Conservation (phyloP, 1,140 invertebrate species). For the Drosophila triauraria region DNA sequence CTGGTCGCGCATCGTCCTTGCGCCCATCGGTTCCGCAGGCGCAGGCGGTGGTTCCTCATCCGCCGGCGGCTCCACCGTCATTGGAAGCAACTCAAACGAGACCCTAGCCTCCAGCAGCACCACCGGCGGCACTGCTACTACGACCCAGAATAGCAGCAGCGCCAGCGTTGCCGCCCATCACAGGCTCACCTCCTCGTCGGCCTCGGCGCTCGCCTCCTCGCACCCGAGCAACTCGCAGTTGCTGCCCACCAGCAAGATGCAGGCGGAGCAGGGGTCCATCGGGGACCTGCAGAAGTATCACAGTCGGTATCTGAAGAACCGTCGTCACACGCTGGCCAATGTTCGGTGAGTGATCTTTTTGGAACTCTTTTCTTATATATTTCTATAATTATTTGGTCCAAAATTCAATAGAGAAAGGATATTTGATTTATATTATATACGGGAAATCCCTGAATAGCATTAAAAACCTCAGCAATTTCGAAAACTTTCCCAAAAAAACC, state of each 20-base stretch:
- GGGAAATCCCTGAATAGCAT: too few relatives aligned
- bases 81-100: constrained; percentile 82
- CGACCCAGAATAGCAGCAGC: constrained; percentile 82
- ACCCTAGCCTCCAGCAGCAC: constrained; percentile 71
- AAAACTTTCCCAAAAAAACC: not conserved
- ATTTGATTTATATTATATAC: too few relatives aligned
- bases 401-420: too few relatives aligned
- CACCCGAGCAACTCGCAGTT: constrained; percentile 78
- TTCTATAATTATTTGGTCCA: too few relatives aligned
- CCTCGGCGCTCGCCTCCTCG: constrained; percentile 71
- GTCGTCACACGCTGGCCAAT: constrained; percentile 93
- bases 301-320: constrained; percentile 91
- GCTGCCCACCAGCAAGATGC: constrained; percentile 89
- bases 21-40: constrained; percentile 64
- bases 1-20: constrained; percentile 78
- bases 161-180: constrained; percentile 70
- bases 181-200: constrained; percentile 70
- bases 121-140: constrained; percentile 65
- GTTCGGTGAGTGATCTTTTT: constrained; percentile 89
- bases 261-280: constrained; percentile 94
- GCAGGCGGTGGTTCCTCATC: constrained; percentile 46
- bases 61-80: constrained; percentile 59
- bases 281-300: constrained; percentile 94
- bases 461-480: not conserved
- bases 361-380: too few relatives aligned